Evolutionary conservation across 1,140 invertebrate genomes (phyloP), one percentile per base, ranked within the genome.

Genomic region (Mercenaria mercenaria): DNA sequence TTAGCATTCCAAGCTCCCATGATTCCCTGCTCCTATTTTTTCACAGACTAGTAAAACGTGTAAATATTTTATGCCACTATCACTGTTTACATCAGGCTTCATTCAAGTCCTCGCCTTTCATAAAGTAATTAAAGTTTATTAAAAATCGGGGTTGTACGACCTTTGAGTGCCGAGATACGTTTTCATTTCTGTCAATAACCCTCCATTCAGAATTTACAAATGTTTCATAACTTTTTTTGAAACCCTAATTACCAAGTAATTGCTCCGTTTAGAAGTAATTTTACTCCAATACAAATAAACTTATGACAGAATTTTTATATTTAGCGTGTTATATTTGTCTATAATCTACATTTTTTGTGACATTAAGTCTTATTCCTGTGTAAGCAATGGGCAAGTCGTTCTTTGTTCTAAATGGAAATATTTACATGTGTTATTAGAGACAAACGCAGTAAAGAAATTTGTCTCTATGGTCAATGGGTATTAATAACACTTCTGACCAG

Each of bases 1-100:
- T 76, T 76, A 8, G 72, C 72, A 47, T 76, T 76, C 72, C 72
- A 76, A 76, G 72, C 72, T 26, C 72, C 72, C 72, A 76, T 76
- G 4, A 41, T 50, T 64, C 29, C 26, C 26, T 20, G n/a, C n/a
- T n/a, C n/a, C n/a, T n/a, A n/a, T n/a, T n/a, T n/a, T n/a, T n/a
- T n/a, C n/a, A n/a, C n/a, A n/a, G n/a, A n/a, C n/a, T n/a, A n/a
- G n/a, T n/a, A n/a, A n/a, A n/a, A n/a, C n/a, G n/a, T n/a, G n/a
- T n/a, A n/a, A n/a, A n/a, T n/a, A n/a, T n/a, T n/a, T n/a, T n/a
- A n/a, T n/a, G n/a, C n/a, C 15, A 47, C 15, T 47, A 47, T 47
- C 43, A 15, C 43, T 47, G 43, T 47, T 47, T 47, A 47, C 43
- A 47, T 47, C 43, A 8, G 15, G 6, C 23, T n/a, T 56, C 52